phyloP scores from a whole-genome alignment of 2,113 vertebrate species.

The Muntiacus reevesi region DNA sequence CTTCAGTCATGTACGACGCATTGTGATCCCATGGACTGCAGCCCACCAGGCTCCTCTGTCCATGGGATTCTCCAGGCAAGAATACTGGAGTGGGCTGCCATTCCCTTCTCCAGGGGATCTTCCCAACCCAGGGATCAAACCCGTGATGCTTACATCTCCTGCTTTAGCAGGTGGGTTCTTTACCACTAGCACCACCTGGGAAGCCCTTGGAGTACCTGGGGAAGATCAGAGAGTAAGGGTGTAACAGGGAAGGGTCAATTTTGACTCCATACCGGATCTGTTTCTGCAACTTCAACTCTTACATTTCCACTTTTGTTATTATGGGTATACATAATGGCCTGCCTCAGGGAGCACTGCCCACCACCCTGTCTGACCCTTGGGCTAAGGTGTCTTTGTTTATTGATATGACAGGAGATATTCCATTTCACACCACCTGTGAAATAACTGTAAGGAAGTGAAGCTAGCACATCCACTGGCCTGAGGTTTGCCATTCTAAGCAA shows the following conservation, averaged over 20 bases:
- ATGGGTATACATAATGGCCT: not conserved
- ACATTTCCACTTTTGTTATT: not conserved
- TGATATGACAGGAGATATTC: not conserved
- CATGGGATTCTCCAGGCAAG: not conserved
- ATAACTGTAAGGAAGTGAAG: not conserved
- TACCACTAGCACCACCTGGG: not conserved
- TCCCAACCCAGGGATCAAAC: not conserved
- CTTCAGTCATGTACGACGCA: not conserved
- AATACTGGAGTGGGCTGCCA: not conserved
- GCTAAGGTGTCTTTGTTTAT: not conserved
- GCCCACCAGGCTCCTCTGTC: not conserved
- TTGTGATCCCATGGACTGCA: not conserved
- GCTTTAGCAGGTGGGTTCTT: not conserved
- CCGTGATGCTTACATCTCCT: not conserved
- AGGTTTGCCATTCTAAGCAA: not conserved
- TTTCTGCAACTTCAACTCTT: not conserved
- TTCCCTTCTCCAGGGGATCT: not conserved
- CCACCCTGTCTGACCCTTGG: not conserved
- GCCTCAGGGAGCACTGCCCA: not conserved
- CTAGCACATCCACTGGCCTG: not conserved
- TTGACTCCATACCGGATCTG: not conserved
- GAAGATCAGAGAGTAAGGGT: not conserved
- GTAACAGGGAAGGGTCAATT: not conserved
- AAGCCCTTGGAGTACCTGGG: not conserved
- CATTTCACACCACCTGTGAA: not conserved